phyloP scores from a whole-genome alignment of 2,113 vertebrate species.

The Poeciliopsis prolifica region DNA sequence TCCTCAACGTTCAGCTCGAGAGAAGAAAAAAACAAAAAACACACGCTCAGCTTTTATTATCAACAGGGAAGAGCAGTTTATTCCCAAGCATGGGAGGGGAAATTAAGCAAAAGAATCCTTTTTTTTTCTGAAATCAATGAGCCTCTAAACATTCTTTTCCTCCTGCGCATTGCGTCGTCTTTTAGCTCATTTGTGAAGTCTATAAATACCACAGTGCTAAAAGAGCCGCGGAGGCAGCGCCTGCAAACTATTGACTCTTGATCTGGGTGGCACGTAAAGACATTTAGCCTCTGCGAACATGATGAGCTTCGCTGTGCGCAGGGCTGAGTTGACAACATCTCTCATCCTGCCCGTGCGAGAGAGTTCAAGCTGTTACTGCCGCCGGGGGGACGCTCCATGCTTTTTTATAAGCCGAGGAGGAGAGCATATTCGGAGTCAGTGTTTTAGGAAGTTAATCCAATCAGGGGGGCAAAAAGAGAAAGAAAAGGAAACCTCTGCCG shows the following conservation, averaged over 20 bases:
- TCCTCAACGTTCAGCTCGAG: neutral
- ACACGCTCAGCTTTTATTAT: neutral
- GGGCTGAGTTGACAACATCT: slow-evolving; percentile 7
- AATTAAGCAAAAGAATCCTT: neutral
- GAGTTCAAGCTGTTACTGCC: slow-evolving; percentile 13
- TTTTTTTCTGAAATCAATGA: slow-evolving; percentile 15
- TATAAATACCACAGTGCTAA: slow-evolving; percentile 69
- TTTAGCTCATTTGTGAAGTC: slow-evolving; percentile 55
- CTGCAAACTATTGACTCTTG: slow-evolving; percentile 32
- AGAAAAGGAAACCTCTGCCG: slow-evolving; percentile 12
- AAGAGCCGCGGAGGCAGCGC: slow-evolving; percentile 42
- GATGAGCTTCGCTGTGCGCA: slow-evolving; percentile 7
- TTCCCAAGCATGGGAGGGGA: neutral
- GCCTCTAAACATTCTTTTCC: slow-evolving; percentile 21
- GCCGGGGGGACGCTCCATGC: neutral
- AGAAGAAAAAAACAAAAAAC: neutral
- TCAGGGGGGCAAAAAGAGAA: neutral
- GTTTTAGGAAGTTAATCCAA: slow-evolving; percentile 40
- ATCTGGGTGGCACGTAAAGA: neutral
- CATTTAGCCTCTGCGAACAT: slow-evolving; percentile 26
- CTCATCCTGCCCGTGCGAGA: slow-evolving; percentile 5
- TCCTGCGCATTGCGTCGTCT: slow-evolving; percentile 28
- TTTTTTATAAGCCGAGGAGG: neutral
- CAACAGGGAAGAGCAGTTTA: neutral
- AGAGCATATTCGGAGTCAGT: slow-evolving; percentile 9